phyloP scores from a whole-genome alignment of 2,888 invertebrate genomes.

The Dynastes maya region DNA sequence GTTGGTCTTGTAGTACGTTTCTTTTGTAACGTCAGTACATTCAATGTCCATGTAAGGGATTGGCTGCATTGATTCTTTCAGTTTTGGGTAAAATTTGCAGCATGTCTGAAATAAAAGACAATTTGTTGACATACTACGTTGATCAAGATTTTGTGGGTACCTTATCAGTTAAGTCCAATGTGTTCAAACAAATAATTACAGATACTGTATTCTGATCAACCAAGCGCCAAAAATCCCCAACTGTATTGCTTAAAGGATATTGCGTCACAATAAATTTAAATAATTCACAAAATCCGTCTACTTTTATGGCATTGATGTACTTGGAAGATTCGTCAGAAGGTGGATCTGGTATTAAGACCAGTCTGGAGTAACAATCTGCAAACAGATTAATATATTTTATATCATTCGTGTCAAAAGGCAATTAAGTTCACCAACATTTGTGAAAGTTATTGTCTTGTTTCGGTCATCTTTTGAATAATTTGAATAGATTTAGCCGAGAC shows the following conservation, averaged over 20 bases:
- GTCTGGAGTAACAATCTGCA: constrained; percentile 63
- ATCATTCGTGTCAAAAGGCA: too few species aligned
- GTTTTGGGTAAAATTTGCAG: constrained; percentile 28
- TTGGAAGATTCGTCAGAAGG: constrained; percentile 66
- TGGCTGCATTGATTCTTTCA: constrained; percentile 18
- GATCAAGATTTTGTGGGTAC: constrained; percentile 59
- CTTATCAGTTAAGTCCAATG: constrained; percentile 64
- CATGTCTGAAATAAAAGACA: constrained; percentile 18
- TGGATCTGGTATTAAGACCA: constrained; percentile 67
- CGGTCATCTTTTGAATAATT: too few species aligned
- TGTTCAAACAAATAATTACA: constrained; percentile 68
- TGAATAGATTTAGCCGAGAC: too few species aligned
- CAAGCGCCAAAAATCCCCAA: constrained; percentile 71
- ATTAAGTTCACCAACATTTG: too few species aligned
- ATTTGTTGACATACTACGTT: too few species aligned
- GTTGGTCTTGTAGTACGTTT: constrained; percentile 10
- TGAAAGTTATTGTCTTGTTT: too few species aligned
- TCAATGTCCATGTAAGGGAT: constrained; percentile 9
- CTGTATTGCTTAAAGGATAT: constrained; percentile 69
- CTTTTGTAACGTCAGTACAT: constrained; percentile 5
- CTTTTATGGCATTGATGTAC: constrained; percentile 70
- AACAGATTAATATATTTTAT: background rate
- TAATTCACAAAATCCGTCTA: constrained; percentile 66
- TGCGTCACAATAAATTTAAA: constrained; percentile 70
- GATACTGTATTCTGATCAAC: constrained; percentile 67